A percentile compares a stretch with the other conserved stretches of the same genome.
phyloP scores from a whole-genome alignment of 2,888 invertebrate genomes.

The Tachina fera region DNA sequence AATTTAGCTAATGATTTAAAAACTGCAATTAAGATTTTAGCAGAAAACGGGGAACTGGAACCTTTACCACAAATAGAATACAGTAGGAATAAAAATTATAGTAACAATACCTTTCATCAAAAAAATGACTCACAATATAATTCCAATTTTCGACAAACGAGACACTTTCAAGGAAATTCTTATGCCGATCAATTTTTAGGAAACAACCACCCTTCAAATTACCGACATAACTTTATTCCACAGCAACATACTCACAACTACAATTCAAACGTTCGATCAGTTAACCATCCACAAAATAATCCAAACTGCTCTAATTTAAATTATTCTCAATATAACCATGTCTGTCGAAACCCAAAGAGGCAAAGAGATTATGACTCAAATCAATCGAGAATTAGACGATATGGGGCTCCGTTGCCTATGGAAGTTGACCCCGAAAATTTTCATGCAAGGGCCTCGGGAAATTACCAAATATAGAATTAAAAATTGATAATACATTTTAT shows the following conservation, averaged over 20 bases:
- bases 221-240: no score
- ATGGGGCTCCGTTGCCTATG: constrained; percentile 47
- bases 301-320: constrained; percentile 7
- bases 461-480: constrained; percentile 35
- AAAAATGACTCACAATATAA: no score
- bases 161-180: constrained; percentile 9
- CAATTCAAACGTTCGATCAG: no score
- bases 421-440: constrained; percentile 49
- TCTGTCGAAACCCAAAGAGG: constrained; percentile 2
- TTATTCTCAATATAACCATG: constrained; percentile 20
- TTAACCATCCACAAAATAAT: neutral
- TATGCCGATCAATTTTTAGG: no score
- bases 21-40: neutral
- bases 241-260: no score
- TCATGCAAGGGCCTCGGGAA: constrained; percentile 50
- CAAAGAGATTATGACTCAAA: constrained; percentile 42
- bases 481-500: neutral
- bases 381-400: constrained; percentile 57
- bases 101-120: no score
- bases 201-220: no score
- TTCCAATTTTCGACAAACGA: constrained; percentile 54
- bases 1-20: no score
- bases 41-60: constrained; percentile 26
- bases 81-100: constrained; percentile 31
- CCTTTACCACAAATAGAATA: constrained; percentile 1